Base-by-base conservation (phyloP, 2,888 invertebrate genomes). In the Polia nebulosa region DNA sequence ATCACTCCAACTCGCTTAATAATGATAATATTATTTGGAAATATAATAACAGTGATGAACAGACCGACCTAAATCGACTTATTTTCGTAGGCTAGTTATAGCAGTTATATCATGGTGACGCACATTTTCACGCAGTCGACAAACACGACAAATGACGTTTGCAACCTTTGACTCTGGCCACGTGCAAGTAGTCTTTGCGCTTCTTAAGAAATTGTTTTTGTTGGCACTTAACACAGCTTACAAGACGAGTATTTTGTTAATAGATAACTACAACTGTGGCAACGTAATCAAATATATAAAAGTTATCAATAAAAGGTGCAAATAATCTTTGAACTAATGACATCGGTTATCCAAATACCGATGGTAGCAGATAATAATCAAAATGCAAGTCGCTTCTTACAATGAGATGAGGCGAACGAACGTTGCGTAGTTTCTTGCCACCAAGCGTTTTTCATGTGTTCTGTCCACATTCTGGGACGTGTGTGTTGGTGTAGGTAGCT, bases 351-450 rank as follows among this genome's bases (percentile, higher is more conserved):
- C 66, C 83, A 77, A 78, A 87, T 85, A 76, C 70, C 59, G 67
- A 81, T 78, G 51, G 75, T 56, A 64, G 60, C 80, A 71, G 84
- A 88, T 85, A 89, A 88, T 87, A 83, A 78, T 79, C 77, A 85
- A n/a, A n/a, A 83, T 77, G 78, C 82, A 82, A 74, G 78, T 82
- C 78, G 81, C 76, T 87, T 88, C 86, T 86, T 79, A 88, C 89
- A 88, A 86, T 80, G 73, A 84, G 85, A 86, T 82, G 89, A 89
- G 89, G 89, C 90, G 87, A 90, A 91, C 85, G 91, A 89, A 91
- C 90, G 89, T 89, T 84, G 82, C 84, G 83, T 88, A 87, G 89
- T 91, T 90, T 90, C 89, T 92, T 90, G 88, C 86, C 85, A 84
- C 84, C 83, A 85, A 76, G 76, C 80, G 81, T 85, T 89, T 89